Conservation (phyloP, 2,113 vertebrate genomes). For the Ptyas mucosa region DNA sequence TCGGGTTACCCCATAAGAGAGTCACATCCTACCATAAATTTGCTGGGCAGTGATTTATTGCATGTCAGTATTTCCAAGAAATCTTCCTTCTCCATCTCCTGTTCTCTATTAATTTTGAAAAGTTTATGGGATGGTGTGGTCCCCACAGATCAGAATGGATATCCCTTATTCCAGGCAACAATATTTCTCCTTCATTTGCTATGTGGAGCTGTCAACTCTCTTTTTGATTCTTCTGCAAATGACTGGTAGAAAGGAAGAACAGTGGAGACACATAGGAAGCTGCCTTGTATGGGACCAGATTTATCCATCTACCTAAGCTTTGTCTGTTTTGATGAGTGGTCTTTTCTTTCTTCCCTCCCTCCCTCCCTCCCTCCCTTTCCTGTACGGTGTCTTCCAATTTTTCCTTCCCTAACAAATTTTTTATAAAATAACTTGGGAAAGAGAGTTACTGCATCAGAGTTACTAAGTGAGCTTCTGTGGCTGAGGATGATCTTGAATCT, state of each 20-base stretch:
- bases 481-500: neutral
- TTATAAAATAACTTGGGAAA: neutral
- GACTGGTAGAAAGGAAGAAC: neutral
- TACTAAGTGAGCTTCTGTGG: neutral
- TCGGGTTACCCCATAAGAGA: neutral
- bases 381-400: neutral
- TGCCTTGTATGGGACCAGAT: neutral
- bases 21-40: constrained; percentile 6
- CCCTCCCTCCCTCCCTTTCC: no score
- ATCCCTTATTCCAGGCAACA: neutral
- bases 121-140: neutral
- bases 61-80: neutral
- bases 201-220: neutral
- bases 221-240: neutral
- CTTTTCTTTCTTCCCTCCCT: accelerated
- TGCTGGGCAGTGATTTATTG: neutral
- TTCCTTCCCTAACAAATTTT: neutral
- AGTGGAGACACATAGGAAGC: neutral
- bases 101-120: neutral
- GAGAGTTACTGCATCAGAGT: neutral
- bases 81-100: neutral
- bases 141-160: neutral
- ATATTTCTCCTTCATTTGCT: neutral
- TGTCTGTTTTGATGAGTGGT: neutral
- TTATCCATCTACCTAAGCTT: neutral